A percentile compares a stretch with the other conserved stretches of the same genome.
Conservation (phyloP, 2,797 vertebrate species). For the Allenopithecus nigroviridis region DNA sequence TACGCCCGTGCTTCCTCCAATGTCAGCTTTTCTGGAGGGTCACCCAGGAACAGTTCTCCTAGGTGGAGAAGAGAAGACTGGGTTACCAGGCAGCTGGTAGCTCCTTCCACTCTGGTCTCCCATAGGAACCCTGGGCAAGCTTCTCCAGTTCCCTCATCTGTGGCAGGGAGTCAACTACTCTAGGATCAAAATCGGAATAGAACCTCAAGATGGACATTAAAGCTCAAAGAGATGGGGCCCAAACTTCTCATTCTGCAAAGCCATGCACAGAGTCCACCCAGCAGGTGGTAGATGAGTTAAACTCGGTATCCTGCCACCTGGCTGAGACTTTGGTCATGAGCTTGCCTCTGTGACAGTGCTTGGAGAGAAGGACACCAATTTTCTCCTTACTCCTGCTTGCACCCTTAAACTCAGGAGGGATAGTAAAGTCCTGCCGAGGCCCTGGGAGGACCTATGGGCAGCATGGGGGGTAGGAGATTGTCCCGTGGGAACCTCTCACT, state of each 20-base stretch:
- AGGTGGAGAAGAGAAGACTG: constrained; percentile 27
- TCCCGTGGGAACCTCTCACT: background rate
- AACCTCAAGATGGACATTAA: background rate
- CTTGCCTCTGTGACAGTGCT: background rate
- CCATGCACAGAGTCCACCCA: background rate
- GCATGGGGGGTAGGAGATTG: background rate
- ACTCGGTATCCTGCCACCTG: background rate
- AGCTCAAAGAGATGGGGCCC: background rate
- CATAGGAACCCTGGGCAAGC: background rate
- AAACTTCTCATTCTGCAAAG: background rate
- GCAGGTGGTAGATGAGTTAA: background rate
- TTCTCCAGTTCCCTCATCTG: background rate
- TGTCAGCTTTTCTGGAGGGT: constrained; percentile 86
- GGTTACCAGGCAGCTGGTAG: constrained; percentile 10
- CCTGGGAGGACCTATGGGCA: background rate
- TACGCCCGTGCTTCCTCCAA: constrained; percentile 88
- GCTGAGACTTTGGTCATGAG: background rate
- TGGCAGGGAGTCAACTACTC: background rate
- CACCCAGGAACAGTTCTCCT: constrained; percentile 93
- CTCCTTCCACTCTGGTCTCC: background rate
- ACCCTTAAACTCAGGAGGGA: background rate
- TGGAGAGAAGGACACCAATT: background rate
- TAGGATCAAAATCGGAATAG: background rate
- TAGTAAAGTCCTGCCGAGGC: background rate
- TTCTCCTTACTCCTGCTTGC: background rate